Base-by-base conservation (phyloP, 2,888 invertebrate species). In the Xanthia icteritia region DNA sequence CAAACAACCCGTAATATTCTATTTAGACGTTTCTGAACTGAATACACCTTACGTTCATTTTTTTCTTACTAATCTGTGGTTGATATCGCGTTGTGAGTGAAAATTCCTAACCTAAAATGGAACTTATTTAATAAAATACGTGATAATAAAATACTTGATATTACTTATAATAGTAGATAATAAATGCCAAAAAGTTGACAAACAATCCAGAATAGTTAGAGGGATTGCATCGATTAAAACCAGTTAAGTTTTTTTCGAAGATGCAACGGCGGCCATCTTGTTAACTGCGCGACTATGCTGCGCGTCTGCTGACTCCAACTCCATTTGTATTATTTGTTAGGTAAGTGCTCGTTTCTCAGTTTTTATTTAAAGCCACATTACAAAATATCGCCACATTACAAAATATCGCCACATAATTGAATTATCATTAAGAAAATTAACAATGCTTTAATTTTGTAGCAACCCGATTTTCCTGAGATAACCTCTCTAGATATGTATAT, bases 191-290 rank as follows among this genome's bases (percentile, higher is more conserved):
- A 64, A 15, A 61, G 9, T 65, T 23, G 6, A 61, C 9, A 56
- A 71, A 58, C 17, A 42, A 60, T 17, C 31, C 15, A 9, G 31
- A 67, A 82, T 66, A 76, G n/a, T n/a, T 39, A 20, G 48, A 54
- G 36, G 63, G 73, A 71, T 81, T 75, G 23, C 9, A 20, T 51
- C 13, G 88, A 89, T 88, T 78, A 76, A 79, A 72, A 82, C 56
- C 63, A 83, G 86, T 88, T 84, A 77, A 71, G 58, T 79, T 70
- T 39, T 39, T 36, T 67, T 56, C 45, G 15, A 73, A 79, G 66
- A 74, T 72, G 75, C 71, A 84, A 76, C 79, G 86, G 89, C 86
- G 83, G 89, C 88, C 88, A 88, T 88, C 73, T 88, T 88, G 88
- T 81, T 87, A 76, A 79, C 75, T 72, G 69, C 80, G 73, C 17